Evolutionary conservation across 2,797 vertebrate genomes (phyloP).

Genomic region (Kryptolebias ocellatus): DNA sequence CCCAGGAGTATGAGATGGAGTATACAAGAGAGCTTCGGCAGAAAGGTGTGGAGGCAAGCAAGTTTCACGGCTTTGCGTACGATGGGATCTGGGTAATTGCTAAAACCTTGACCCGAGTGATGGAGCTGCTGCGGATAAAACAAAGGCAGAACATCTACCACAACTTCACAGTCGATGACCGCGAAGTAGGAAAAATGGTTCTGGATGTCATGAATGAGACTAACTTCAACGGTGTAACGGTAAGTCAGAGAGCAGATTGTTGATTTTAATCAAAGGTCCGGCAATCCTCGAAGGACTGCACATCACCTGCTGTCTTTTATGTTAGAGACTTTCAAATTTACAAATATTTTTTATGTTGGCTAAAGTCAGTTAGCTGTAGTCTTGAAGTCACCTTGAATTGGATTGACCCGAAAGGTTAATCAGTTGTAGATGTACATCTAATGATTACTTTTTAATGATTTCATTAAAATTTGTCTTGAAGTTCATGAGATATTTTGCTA

Average conservation of each 20-base stretch:
- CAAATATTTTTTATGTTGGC: too few species aligned
- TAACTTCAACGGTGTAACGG: constrained; percentile 97
- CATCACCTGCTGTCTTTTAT: too few species aligned
- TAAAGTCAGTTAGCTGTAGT: too few species aligned
- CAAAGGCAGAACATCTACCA: constrained; percentile 88
- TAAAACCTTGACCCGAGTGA: constrained; percentile 92
- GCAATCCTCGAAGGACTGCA: too few species aligned
- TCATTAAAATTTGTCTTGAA: too few species aligned
- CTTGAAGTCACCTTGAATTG: too few species aligned
- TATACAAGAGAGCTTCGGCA: constrained; percentile 91
- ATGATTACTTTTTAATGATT: too few species aligned
- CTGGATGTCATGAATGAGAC: constrained; percentile 99
- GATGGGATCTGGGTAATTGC: constrained; percentile 99
- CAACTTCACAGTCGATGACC: constrained; percentile 95
- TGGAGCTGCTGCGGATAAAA: constrained; percentile 90
- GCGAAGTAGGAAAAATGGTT: constrained; percentile 94
- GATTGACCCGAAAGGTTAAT: too few species aligned
- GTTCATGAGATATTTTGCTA: too few species aligned
- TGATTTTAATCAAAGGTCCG: neutral
- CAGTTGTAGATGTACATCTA: too few species aligned
- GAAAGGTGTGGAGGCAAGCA: constrained; percentile 93
- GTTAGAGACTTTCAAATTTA: too few species aligned
- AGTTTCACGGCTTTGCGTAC: constrained; percentile 98
- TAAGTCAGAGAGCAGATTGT: constrained; percentile 70
- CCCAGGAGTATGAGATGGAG: constrained; percentile 95